phyloP scores from a whole-genome alignment of 2,113 vertebrate genomes.

The Cheirogaleus medius region DNA sequence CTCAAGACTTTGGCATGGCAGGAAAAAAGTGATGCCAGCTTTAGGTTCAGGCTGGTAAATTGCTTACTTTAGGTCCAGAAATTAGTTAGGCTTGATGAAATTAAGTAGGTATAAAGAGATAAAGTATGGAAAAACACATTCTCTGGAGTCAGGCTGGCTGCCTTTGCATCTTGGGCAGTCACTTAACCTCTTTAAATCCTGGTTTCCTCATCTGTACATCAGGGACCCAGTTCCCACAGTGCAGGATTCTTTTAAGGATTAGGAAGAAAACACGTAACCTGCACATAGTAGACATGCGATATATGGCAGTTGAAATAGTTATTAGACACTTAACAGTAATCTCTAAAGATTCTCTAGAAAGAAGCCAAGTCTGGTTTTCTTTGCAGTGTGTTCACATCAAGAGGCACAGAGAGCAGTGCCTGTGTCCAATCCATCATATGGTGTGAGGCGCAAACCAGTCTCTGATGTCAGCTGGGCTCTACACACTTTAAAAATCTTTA shows the following conservation, averaged over 20 bases:
- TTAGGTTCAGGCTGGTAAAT: not conserved
- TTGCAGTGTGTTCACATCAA: not conserved
- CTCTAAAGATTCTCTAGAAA: not conserved
- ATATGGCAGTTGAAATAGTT: not conserved
- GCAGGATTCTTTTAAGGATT: not conserved
- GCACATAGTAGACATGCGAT: not conserved
- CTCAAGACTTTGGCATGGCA: not conserved
- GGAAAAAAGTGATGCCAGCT: not conserved
- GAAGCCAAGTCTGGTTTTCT: not conserved
- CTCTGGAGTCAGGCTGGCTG: not conserved
- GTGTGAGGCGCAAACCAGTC: not conserved
- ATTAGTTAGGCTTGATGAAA: not conserved
- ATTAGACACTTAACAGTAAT: not conserved
- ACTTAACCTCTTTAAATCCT: not conserved
- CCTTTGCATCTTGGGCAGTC: not conserved
- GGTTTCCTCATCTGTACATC: not conserved
- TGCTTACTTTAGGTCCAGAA: not conserved
- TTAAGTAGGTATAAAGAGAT: not conserved
- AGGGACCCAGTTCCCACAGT: not conserved
- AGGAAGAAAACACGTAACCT: not conserved
- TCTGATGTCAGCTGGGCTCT: not conserved
- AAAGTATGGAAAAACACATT: not conserved
- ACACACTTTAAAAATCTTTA: not conserved
- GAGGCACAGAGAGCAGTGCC: not conserved
- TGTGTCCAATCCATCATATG: not conserved